Evolutionary conservation across 2,113 vertebrate species (phyloP).

Genomic region (Psophia crepitans): DNA sequence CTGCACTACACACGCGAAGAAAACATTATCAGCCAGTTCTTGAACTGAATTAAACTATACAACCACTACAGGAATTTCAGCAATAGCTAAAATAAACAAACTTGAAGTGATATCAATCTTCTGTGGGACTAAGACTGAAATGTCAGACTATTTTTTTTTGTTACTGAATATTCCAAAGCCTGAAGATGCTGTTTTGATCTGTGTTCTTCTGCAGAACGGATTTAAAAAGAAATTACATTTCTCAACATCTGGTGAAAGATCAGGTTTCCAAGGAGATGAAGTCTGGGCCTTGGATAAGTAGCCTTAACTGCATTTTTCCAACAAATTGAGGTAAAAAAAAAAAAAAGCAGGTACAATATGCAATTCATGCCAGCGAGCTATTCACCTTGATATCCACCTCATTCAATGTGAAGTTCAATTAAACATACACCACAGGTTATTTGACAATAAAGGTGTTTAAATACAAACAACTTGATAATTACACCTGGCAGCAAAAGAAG

Average conservation of each 20-base stretch:
- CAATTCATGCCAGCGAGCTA: background rate
- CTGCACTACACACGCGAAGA: background rate
- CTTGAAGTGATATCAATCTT: background rate
- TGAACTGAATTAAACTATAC: background rate
- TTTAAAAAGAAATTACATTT: slow-evolving; percentile 61
- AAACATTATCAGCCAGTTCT: background rate
- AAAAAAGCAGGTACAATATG: background rate
- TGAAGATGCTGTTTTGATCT: slow-evolving; percentile 26
- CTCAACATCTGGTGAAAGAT: slow-evolving; percentile 67
- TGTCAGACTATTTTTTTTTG: background rate
- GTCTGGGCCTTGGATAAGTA: slow-evolving; percentile 44
- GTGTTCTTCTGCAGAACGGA: background rate
- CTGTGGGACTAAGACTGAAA: background rate
- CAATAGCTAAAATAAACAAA: background rate
- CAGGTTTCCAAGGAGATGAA: slow-evolving; percentile 68
- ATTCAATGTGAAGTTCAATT: background rate
- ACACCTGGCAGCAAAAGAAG: background rate
- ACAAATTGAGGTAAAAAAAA: background rate
- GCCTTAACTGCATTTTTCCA: slow-evolving; percentile 33
- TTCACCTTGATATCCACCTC: accelerated
- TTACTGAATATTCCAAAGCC: slow-evolving; percentile 16
- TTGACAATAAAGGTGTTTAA: background rate
- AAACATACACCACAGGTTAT: background rate
- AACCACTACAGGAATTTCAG: background rate
- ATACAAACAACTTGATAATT: background rate